phyloP scores from a whole-genome alignment of 2,113 vertebrate genomes.

The Sigmodon hispidus region DNA sequence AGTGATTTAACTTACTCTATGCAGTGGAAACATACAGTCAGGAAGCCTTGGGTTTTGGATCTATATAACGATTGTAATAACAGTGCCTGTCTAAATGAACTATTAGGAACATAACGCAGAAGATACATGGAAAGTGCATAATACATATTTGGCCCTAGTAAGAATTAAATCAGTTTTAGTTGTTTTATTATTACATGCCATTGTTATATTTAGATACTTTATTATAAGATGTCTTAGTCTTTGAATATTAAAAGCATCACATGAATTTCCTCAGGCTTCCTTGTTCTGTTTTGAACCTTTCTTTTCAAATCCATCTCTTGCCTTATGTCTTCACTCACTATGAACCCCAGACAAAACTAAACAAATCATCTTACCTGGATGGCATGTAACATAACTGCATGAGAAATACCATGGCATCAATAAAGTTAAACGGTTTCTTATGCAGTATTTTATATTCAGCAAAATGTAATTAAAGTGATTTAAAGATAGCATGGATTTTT shows the following conservation, averaged over 20 bases:
- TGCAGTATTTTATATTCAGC: conserved; percentile 26
- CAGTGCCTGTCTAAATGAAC: neutral
- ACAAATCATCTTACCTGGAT: neutral
- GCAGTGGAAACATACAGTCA: neutral
- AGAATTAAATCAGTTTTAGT: conserved; percentile 27
- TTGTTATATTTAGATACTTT: neutral
- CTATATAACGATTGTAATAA: neutral
- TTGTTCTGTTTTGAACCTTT: conserved; percentile 3
- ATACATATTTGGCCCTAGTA: neutral
- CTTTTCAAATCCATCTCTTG: conserved; percentile 28
- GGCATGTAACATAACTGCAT: neutral
- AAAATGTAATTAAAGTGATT: conserved; percentile 77
- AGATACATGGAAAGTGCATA: neutral
- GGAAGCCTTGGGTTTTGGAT: neutral
- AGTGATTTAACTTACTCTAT: neutral
- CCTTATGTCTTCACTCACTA: neutral
- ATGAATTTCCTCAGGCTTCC: neutral
- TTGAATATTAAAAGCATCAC: conserved; percentile 28
- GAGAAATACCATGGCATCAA: conserved; percentile 37
- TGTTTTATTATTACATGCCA: neutral
- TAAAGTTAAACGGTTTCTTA: conserved; percentile 65
- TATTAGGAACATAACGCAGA: neutral
- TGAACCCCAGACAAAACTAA: neutral
- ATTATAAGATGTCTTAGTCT: neutral
- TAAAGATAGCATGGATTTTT: conserved; percentile 68